Conservation (phyloP, 2,888 invertebrate species). For the Meteorus colon region DNA sequence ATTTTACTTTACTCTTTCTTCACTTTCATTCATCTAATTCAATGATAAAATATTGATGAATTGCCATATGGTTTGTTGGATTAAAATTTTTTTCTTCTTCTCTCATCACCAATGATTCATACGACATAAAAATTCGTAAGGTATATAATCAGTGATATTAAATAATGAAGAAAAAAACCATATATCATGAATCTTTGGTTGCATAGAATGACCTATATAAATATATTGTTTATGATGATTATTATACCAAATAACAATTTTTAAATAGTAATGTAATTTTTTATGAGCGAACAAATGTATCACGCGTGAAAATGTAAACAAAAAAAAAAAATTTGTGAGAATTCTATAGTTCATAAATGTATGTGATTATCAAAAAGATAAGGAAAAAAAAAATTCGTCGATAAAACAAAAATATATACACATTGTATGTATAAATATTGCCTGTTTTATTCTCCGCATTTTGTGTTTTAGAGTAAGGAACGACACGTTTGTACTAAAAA, state of each 20-base stretch:
- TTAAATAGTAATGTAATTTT: slow-evolving; percentile 9
- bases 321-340: background rate
- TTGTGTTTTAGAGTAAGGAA: slow-evolving; percentile 54
- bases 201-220: background rate
- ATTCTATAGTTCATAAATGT: background rate
- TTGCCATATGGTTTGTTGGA: background rate
- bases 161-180: background rate
- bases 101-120: background rate
- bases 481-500: slow-evolving; percentile 63
- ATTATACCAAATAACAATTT: background rate
- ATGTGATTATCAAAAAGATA: background rate
- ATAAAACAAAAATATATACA: background rate
- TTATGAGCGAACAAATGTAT: background rate
- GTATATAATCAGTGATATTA: background rate
- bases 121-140: background rate
- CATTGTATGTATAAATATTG: background rate
- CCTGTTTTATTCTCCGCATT: slow-evolving; percentile 34
- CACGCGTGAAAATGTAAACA: background rate
- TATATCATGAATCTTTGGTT: background rate
- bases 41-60: background rate
- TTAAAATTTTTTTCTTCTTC: background rate
- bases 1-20: background rate
- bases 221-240: background rate
- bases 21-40: background rate
- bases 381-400: background rate